Conservation (phyloP, 2,888 invertebrate species). For the Dynastes hyllus region DNA sequence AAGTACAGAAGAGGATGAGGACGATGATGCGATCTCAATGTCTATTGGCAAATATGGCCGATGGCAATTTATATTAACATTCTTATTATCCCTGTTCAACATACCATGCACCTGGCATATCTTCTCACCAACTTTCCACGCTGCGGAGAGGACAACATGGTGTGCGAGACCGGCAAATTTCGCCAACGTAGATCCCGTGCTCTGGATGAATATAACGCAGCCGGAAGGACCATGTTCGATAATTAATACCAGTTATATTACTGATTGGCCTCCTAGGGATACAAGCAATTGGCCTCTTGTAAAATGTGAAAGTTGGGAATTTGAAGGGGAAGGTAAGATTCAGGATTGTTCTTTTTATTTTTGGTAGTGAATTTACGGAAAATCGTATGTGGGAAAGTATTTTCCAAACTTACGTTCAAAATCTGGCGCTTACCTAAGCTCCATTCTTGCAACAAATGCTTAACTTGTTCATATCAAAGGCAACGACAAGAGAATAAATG, state of each 20-base stretch:
- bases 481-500: no score
- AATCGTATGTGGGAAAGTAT: no score
- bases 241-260: conserved; percentile 68
- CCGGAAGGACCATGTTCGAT: conserved; percentile 76
- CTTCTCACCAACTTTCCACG: conserved; percentile 84
- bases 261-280: conserved; percentile 51
- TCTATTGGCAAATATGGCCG: conserved; percentile 84
- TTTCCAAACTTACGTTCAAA: no score
- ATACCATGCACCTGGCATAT: conserved; percentile 89
- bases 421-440: no score
- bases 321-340: conserved; percentile 65
- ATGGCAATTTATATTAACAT: conserved; percentile 85
- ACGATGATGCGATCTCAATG: conserved; percentile 79
- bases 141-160: conserved; percentile 80
- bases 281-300: conserved; percentile 55
- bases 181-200: conserved; percentile 72
- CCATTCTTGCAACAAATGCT: no score
- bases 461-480: no score
- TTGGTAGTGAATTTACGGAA: no score
- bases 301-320: conserved; percentile 67
- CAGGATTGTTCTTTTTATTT: no score
- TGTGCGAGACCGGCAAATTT: conserved; percentile 78
- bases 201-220: conserved; percentile 82
- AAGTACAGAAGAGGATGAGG: conserved; percentile 66
- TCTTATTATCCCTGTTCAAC: conserved; percentile 83